Evolutionary conservation across 23 tunicate genomes (phyloP).

Genomic region (Halocynthia aurantium): DNA sequence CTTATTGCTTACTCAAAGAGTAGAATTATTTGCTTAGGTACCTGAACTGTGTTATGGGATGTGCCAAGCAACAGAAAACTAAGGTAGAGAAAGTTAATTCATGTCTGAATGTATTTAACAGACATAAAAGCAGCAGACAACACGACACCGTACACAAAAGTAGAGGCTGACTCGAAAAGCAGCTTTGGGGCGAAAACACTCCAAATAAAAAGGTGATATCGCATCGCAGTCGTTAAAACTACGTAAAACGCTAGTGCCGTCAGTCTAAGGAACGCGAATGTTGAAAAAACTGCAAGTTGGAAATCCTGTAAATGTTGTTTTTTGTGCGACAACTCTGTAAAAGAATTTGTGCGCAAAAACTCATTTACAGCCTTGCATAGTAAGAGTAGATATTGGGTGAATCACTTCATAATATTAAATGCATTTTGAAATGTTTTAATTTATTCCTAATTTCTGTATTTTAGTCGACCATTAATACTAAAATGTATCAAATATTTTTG

Average conservation of each 20-base stretch:
- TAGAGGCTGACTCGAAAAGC: constrained; percentile 59
- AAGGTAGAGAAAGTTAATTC: no score
- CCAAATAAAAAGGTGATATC: constrained; percentile 87
- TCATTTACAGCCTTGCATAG: no score
- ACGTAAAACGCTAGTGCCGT: constrained; percentile 52
- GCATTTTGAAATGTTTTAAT: no score
- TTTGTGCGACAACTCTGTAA: constrained; percentile 1
- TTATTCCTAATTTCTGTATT: no score
- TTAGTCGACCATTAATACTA: no score
- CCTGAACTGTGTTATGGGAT: no score
- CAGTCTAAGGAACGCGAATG: constrained; percentile 44
- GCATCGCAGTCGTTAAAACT: constrained; percentile 50
- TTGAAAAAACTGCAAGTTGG: constrained; percentile 28
- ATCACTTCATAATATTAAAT: no score
- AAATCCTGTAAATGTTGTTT: background rate
- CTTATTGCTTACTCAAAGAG: no score
- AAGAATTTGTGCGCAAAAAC: background rate
- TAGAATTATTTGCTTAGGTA: no score
- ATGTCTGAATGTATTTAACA: constrained; percentile 12
- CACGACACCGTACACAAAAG: constrained; percentile 37
- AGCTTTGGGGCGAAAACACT: constrained; percentile 93
- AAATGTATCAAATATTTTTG: no score
- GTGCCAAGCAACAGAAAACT: no score
- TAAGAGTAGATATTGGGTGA: no score
- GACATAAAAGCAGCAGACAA: constrained; percentile 16